A percentile compares a stretch with the other conserved stretches of the same genome.
Conservation (phyloP, 2,113 vertebrate genomes). For the Eira barbara region DNA sequence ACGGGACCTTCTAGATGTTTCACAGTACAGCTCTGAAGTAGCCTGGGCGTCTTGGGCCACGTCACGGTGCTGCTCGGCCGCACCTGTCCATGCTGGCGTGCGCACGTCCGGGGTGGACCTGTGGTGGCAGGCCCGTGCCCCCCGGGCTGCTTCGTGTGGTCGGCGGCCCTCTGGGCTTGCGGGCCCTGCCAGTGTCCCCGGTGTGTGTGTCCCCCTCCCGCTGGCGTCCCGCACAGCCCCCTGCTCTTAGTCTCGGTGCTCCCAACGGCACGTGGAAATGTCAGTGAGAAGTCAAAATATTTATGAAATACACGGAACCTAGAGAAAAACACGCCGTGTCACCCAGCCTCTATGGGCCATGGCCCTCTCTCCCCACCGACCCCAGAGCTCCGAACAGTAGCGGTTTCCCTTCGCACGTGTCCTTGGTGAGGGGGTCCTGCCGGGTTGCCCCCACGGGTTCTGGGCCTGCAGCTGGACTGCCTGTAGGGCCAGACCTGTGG, state of each 20-base stretch:
- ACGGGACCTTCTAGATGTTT: fast-evolving
- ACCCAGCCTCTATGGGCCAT: too few species aligned
- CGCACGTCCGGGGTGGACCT: fast-evolving
- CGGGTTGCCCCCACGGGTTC: neutral
- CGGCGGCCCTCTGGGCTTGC: too few species aligned
- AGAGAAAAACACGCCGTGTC: fast-evolving
- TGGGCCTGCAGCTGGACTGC: too few species aligned
- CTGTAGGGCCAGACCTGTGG: neutral
- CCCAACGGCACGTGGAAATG: too few species aligned
- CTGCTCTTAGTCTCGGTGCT: neutral
- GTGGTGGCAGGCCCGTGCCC: too few species aligned
- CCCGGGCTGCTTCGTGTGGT: too few species aligned
- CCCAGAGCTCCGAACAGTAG: neutral
- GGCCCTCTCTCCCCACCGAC: neutral
- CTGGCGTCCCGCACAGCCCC: fast-evolving
- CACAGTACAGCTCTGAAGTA: neutral
- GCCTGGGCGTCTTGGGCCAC: neutral
- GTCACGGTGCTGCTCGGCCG: neutral
- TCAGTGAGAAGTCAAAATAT: neutral
- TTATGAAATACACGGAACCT: neutral
- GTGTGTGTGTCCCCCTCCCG: neutral
- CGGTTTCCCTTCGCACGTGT: neutral
- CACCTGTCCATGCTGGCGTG: neutral
- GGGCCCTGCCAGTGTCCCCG: too few species aligned
- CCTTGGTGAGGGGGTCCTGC: neutral